A percentile compares a stretch with the other conserved stretches of the same genome.
Conservation (phyloP, 2,888 invertebrate species). For the Petrolisthes cinctipes region DNA sequence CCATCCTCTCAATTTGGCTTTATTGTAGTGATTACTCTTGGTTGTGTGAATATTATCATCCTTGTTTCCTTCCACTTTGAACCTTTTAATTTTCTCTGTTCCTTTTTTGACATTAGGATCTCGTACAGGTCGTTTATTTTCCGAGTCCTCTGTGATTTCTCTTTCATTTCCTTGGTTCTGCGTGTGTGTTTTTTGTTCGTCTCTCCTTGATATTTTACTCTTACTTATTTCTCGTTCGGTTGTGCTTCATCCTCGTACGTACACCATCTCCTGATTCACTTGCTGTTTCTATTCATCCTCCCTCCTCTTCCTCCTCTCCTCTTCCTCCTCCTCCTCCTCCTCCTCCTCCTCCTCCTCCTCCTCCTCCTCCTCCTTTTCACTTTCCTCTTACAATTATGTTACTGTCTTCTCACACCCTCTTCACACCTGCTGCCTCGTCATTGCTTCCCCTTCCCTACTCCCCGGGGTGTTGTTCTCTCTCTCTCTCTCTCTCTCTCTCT, state of each 20-base stretch:
- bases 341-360: background rate
- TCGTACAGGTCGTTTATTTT: background rate
- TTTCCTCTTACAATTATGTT: background rate
- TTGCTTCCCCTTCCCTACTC: background rate
- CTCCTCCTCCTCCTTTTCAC: background rate
- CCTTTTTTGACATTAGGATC: background rate
- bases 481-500: background rate
- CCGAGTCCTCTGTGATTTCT: background rate
- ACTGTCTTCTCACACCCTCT: background rate
- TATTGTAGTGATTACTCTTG: background rate
- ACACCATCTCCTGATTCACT: too few relatives aligned
- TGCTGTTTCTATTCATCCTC: background rate
- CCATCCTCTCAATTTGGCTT: background rate
- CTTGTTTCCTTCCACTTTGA: background rate
- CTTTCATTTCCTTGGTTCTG: background rate
- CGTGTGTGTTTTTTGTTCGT: background rate
- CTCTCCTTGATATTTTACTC: background rate
- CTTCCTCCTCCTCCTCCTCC: background rate
- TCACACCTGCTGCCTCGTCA: background rate
- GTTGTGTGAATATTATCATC: background rate
- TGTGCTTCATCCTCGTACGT: background rate
- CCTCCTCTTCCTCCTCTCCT: too few relatives aligned
- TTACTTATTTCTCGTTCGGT: background rate
- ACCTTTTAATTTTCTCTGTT: too few relatives aligned
- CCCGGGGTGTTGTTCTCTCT: background rate